phyloP scores from a whole-genome alignment of 2,888 invertebrate genomes.

The Philereme transversata region DNA sequence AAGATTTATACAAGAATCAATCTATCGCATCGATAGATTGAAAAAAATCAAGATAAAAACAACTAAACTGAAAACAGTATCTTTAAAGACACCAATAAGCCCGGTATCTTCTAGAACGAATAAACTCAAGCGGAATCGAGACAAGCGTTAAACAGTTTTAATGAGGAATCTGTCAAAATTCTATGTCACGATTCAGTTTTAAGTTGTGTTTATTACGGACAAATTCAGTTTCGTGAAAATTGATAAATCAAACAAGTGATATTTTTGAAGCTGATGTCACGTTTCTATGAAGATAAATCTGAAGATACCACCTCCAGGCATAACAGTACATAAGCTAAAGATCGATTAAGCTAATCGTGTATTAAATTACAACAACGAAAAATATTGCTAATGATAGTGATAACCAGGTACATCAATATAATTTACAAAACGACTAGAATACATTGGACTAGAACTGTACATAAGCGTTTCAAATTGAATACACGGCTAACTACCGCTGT shows the following conservation, averaged over 20 bases:
- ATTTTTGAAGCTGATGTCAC: too few relatives aligned
- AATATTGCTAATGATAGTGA: constrained; percentile 28
- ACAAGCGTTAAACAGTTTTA: too few relatives aligned
- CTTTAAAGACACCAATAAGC: constrained; percentile 7
- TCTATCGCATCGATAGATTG: constrained; percentile 28
- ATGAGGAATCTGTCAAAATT: too few relatives aligned
- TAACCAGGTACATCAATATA: constrained; percentile 40
- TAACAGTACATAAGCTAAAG: not conserved
- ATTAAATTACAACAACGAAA: constrained; percentile 18
- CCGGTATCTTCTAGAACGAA: constrained; percentile 7
- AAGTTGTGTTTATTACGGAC: too few relatives aligned
- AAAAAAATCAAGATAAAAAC: constrained; percentile 15
- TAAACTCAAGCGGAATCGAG: too few relatives aligned
- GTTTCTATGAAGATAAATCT: too few relatives aligned
- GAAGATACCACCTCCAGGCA: not conserved
- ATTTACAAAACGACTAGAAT: constrained; percentile 39
- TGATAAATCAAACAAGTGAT: too few relatives aligned
- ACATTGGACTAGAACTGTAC: constrained; percentile 30
- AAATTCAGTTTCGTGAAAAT: too few relatives aligned
- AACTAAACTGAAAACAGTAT: constrained; percentile 9
- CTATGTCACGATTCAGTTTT: too few relatives aligned
- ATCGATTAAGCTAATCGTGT: not conserved
- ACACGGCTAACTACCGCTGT: not conserved
- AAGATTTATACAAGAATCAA: constrained; percentile 58
- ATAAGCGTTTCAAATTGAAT: constrained; percentile 12